phyloP scores from a whole-genome alignment of 2,888 invertebrate species.

The Drosophila fungiperda region DNA sequence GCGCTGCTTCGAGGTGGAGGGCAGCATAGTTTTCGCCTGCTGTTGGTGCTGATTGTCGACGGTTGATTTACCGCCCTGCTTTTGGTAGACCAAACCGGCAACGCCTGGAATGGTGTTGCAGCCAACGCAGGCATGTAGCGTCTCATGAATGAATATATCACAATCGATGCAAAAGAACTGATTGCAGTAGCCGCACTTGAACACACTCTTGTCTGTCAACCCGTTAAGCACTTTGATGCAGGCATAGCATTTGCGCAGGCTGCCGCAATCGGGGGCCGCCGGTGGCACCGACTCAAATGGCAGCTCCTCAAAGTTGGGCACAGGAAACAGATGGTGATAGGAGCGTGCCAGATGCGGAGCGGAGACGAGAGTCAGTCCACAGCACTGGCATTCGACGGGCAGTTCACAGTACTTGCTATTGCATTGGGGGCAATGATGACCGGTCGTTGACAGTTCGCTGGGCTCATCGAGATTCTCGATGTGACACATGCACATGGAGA shows the following conservation, averaged over 20 bases:
- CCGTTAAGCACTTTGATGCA: conserved; percentile 88
- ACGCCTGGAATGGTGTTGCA: conserved; percentile 90
- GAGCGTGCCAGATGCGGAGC: conserved; percentile 99
- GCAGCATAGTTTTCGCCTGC: conserved; percentile 12
- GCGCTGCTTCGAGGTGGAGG: conserved; percentile 52
- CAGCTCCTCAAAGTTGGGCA: conserved; percentile 93
- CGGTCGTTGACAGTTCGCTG: conserved; percentile 90
- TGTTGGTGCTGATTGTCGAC: conserved; percentile 19
- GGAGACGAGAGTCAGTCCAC: conserved; percentile 97
- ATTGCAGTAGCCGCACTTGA: conserved; percentile 91
- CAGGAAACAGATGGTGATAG: conserved; percentile 98
- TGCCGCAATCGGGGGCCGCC: conserved; percentile 82
- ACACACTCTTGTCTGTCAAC: conserved; percentile 91
- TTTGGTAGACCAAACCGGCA: conserved; percentile 79
- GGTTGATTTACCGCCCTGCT: conserved; percentile 58
- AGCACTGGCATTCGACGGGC: conserved; percentile 98
- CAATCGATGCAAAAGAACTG: conserved; percentile 97
- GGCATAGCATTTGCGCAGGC: conserved; percentile 88
- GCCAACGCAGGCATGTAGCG: conserved; percentile 98
- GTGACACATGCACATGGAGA: conserved; percentile 97
- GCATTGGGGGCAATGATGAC: conserved; percentile 97
- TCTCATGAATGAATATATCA: conserved; percentile 96
- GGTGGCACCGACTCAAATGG: conserved; percentile 85
- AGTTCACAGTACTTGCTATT: conserved; percentile 98
- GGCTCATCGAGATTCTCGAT: conserved; percentile 90